Conservation (phyloP, 1,140 invertebrate genomes). For the Euura lappo region DNA sequence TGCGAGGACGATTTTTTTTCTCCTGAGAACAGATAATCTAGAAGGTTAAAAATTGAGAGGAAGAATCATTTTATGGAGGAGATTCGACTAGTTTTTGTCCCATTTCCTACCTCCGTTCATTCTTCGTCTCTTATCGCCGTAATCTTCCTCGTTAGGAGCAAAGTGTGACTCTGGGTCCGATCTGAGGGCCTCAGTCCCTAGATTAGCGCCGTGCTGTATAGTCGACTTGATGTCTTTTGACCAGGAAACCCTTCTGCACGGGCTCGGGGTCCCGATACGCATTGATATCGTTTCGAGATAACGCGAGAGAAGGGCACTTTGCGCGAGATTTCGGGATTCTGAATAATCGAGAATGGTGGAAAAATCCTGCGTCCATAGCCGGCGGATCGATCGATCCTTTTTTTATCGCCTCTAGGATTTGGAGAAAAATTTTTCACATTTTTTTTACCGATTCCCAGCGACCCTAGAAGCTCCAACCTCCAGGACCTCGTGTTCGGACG, state of each 20-base stretch:
- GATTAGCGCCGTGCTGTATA: conserved; percentile 14
- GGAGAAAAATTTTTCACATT: not conserved
- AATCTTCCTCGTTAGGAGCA: conserved; percentile 27
- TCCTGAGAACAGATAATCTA: too few species aligned
- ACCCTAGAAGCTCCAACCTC: not conserved
- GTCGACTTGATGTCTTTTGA: conserved; percentile 8
- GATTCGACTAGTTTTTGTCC: conserved; percentile 6
- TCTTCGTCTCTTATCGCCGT: conserved; percentile 18
- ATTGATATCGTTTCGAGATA: conserved; percentile 15
- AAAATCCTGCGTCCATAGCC: too few species aligned
- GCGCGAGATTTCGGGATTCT: not conserved
- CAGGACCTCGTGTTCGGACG: not conserved
- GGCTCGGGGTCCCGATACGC: conserved; percentile 19
- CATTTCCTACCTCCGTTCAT: not conserved
- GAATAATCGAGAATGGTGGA: too few species aligned
- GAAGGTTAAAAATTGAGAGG: too few species aligned
- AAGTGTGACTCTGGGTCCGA: conserved; percentile 18
- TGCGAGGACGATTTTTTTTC: too few species aligned
- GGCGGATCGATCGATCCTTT: too few species aligned
- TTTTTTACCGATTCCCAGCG: not conserved
- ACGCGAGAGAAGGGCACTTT: not conserved
- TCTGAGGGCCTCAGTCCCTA: conserved; percentile 16
- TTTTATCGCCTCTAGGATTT: conserved; percentile 12
- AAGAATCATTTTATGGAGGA: too few species aligned
- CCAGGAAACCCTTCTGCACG: conserved; percentile 23